Evolutionary conservation across 2,888 invertebrate genomes (phyloP), one percentile per base, ranked within the genome.

Genomic region (Diadegma fenestrale): DNA sequence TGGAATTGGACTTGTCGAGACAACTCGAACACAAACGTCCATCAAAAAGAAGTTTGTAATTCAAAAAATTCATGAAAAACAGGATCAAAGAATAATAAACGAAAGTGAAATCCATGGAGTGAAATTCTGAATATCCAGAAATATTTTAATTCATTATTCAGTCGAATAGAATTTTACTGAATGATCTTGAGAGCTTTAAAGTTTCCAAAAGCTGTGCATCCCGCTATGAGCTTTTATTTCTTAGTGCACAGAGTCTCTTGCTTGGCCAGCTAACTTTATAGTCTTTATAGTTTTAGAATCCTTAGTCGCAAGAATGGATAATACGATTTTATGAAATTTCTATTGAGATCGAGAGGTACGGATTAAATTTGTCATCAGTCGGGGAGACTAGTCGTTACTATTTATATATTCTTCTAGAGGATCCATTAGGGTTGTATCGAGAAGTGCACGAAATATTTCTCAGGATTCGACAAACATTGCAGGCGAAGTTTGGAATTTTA

Each of bases 401-500:
- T 76, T 78, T 69, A 33, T 48, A 68, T 76, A 64, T 22, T 77
- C n/a, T 6, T 51, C 17, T 82, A 85, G 85, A 73, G 72, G 33
- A 58, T 77, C 72, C 58, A 66, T 68, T 75, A 82, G 80, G 72
- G 71, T 72, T 73, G 43, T 73, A 41, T 61, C 33, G 64, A 66
- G 41, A 76, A 37, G 66, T 72, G 54, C 79, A 75, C 72, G 30
- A 73, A 71, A 68, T 76, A 61, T 80, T 71, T 64, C 69, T 80
- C 33, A 82, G 76, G 77, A 48, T 58, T 33, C 37, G 26, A 80
- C 71, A 73, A 80, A 80, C 30, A 73, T 87, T 86, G 71, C 82
- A 97, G 97, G 92, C 96, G 96, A 71, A 97, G 97, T 87, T 95
- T 98, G 90, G 96, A 96, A 82, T 97, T 98, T 90, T 96, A 96